Conservation (phyloP, 1,140 invertebrate genomes). For the Brachionus plicatilis region DNA sequence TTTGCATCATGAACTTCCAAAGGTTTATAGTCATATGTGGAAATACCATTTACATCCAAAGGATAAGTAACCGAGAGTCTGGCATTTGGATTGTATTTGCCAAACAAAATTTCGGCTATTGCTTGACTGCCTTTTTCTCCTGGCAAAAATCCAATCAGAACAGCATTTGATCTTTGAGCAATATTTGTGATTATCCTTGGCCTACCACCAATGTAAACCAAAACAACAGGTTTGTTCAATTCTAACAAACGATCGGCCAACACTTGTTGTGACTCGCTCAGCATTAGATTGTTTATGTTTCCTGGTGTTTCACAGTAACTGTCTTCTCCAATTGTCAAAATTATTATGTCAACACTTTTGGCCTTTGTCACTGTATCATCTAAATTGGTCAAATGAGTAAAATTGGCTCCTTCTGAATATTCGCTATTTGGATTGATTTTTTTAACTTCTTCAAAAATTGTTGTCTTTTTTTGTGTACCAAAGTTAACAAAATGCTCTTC, state of each 20-base stretch:
- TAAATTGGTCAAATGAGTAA: background rate
- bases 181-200: background rate
- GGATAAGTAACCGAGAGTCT: background rate
- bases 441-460: background rate
- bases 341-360: background rate
- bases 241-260: background rate
- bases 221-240: background rate
- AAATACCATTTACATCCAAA: background rate
- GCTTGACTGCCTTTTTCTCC: background rate
- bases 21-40: slow-evolving; percentile 3
- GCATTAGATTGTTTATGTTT: background rate
- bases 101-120: background rate
- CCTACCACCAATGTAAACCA: background rate
- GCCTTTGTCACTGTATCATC: background rate
- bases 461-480: background rate
- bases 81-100: background rate
- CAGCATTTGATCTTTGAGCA: background rate
- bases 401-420: background rate
- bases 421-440: background rate
- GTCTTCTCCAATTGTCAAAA: background rate
- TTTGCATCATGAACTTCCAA: background rate
- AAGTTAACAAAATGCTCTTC: background rate
- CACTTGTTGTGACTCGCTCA: background rate
- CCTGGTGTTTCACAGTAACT: background rate
- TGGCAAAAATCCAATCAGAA: background rate